Conservation (phyloP, 1,140 invertebrate genomes). For the Ceratina japonica region DNA sequence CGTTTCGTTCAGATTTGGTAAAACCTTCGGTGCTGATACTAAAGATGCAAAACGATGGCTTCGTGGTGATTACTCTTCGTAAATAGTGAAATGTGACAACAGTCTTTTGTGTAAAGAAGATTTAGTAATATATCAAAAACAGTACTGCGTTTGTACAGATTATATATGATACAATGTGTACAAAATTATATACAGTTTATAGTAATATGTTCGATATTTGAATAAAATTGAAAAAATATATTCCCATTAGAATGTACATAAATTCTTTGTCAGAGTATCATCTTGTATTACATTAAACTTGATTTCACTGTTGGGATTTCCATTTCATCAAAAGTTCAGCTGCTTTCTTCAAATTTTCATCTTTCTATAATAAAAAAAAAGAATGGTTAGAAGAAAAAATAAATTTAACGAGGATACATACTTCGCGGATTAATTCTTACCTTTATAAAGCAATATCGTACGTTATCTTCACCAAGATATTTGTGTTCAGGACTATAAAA, state of each 20-base stretch:
- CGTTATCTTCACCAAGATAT: slow-evolving; percentile 90
- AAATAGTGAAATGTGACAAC: slow-evolving; percentile 11
- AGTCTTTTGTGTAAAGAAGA: background rate
- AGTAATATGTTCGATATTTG: background rate
- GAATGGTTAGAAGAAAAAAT: slow-evolving; percentile 14
- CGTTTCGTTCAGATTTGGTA: slow-evolving; percentile 81
- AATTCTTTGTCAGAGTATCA: background rate
- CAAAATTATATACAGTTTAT: background rate
- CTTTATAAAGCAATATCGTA: slow-evolving; percentile 97
- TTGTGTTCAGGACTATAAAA: slow-evolving; percentile 94
- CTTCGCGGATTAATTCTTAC: slow-evolving; percentile 76
- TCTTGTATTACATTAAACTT: background rate
- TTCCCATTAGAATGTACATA: too few relatives aligned
- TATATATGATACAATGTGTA: background rate
- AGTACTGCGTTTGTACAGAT: background rate
- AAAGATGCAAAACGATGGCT: slow-evolving; percentile 86
- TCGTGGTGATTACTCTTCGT: slow-evolving; percentile 63
- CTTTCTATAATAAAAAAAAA: slow-evolving; percentile 80
- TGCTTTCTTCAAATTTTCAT: slow-evolving; percentile 87
- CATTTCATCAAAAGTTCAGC: slow-evolving; percentile 83
- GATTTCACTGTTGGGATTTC: slow-evolving; percentile 73
- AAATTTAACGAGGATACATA: background rate
- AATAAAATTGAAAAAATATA: background rate
- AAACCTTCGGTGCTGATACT: slow-evolving; percentile 85
- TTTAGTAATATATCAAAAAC: background rate